Percentiles rank a stretch among this genome's conserved stretches.
Conservation (phyloP, 2,113 vertebrate genomes). For the Archocentrus centrarchus region DNA sequence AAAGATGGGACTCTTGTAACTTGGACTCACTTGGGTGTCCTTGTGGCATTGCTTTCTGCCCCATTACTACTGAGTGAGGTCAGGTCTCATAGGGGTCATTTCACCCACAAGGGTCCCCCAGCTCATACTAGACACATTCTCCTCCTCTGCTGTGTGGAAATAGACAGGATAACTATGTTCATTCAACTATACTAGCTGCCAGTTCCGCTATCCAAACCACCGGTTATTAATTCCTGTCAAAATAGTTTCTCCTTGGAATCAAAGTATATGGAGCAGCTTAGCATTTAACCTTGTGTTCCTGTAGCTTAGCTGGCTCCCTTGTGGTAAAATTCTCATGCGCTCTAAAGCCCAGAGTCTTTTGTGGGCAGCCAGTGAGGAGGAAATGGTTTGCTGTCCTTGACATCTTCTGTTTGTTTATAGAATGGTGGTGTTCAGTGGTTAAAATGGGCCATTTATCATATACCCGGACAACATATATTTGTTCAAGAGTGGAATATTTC, state of each 20-base stretch:
- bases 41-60: background rate
- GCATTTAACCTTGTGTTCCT: background rate
- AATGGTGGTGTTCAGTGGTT: slow-evolving; percentile 29
- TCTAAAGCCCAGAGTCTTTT: background rate
- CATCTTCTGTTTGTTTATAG: slow-evolving; percentile 55
- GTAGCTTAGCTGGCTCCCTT: background rate
- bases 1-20: slow-evolving; percentile 29
- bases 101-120: slow-evolving; percentile 49
- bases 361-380: slow-evolving; percentile 25
- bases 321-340: slow-evolving; percentile 41
- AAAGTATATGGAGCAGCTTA: background rate
- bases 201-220: background rate
- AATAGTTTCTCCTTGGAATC: background rate
- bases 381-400: slow-evolving; percentile 55
- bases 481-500: background rate
- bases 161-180: background rate
- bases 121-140: slow-evolving; percentile 31
- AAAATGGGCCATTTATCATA: slow-evolving; percentile 34
- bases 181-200: background rate
- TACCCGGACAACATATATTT: slow-evolving; percentile 23
- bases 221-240: background rate
- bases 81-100: slow-evolving; percentile 49
- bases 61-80: slow-evolving; percentile 25
- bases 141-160: background rate
- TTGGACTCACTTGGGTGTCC: slow-evolving; percentile 15